phyloP scores from a whole-genome alignment of 2,888 invertebrate genomes.

The Chesias legatella region DNA sequence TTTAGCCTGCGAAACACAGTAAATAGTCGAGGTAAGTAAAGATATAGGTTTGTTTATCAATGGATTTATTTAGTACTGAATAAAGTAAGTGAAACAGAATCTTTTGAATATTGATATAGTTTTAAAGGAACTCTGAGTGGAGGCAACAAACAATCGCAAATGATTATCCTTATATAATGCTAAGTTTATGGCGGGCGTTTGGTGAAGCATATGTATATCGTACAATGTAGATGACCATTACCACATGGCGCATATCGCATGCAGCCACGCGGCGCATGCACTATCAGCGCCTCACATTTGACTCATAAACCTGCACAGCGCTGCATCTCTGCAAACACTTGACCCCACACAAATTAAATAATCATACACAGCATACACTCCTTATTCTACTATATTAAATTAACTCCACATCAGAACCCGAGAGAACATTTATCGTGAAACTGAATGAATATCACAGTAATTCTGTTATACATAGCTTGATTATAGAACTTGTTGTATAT shows the following conservation, averaged over 20 bases:
- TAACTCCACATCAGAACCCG: constrained; percentile 52
- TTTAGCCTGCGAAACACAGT: too few species aligned
- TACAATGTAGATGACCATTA: not conserved
- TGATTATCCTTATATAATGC: constrained; percentile 32
- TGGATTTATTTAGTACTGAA: constrained; percentile 56
- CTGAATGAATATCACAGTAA: constrained; percentile 74
- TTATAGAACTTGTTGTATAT: constrained; percentile 30
- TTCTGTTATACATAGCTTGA: constrained; percentile 47
- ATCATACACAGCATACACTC: constrained; percentile 43
- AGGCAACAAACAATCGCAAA: constrained; percentile 38
- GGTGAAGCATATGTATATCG: constrained; percentile 21
- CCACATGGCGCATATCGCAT: not conserved
- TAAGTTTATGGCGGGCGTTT: constrained; percentile 39
- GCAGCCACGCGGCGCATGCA: too few species aligned
- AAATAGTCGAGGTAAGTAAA: constrained; percentile 27
- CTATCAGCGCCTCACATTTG: not conserved
- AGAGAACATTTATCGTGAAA: constrained; percentile 45
- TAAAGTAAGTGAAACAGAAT: constrained; percentile 49
- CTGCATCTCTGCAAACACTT: constrained; percentile 14
- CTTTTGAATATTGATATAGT: constrained; percentile 39
- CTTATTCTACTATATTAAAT: constrained; percentile 35
- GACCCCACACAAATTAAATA: constrained; percentile 17
- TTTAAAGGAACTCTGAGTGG: constrained; percentile 49
- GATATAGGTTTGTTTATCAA: constrained; percentile 45
- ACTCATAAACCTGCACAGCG: constrained; percentile 11